Percentiles rank a stretch among this genome's conserved stretches.
These are phyloP conservation scores for Mugil cephalus DNA, from an alignment of 2,113 vertebrate species.

Conservation along the genomic window DNA sequence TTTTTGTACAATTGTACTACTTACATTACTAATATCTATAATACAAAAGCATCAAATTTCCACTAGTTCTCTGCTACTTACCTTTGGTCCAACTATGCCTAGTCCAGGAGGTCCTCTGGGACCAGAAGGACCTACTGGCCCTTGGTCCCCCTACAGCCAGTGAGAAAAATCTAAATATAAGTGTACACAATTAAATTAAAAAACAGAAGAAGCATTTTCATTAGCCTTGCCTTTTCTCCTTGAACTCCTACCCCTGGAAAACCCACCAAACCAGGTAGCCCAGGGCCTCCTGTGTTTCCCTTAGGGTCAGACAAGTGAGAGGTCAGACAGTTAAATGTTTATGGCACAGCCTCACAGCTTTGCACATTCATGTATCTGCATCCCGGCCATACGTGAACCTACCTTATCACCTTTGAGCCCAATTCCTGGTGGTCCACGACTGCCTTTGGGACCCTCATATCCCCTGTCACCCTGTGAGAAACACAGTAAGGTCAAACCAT, in stretches of 20 bases:
- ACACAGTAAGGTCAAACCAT: not conserved
- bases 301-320: constrained; percentile 53
- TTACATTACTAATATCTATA: not conserved
- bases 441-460: constrained; percentile 84
- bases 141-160: constrained; percentile 77
- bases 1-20: too few relatives aligned
- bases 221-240: constrained; percentile 82
- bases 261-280: constrained; percentile 76
- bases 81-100: constrained; percentile 81
- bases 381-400: not conserved
- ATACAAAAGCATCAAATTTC: not conserved
- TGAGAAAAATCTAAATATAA: not conserved
- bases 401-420: constrained; percentile 91
- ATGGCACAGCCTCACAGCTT: constrained; percentile 2
- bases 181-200: not conserved
- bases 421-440: constrained; percentile 80
- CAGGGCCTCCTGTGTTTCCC: constrained; percentile 84
- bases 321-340: constrained; percentile 15
- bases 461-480: constrained; percentile 90
- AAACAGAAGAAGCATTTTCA: not conserved
- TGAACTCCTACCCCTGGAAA: constrained; percentile 79
- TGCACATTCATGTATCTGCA: not conserved
- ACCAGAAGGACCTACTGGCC: constrained; percentile 77
- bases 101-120: constrained; percentile 79
- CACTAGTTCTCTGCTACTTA: constrained; percentile 37